Base-by-base conservation (phyloP, 2,888 invertebrate genomes). In the Coleophora flavipennella region DNA sequence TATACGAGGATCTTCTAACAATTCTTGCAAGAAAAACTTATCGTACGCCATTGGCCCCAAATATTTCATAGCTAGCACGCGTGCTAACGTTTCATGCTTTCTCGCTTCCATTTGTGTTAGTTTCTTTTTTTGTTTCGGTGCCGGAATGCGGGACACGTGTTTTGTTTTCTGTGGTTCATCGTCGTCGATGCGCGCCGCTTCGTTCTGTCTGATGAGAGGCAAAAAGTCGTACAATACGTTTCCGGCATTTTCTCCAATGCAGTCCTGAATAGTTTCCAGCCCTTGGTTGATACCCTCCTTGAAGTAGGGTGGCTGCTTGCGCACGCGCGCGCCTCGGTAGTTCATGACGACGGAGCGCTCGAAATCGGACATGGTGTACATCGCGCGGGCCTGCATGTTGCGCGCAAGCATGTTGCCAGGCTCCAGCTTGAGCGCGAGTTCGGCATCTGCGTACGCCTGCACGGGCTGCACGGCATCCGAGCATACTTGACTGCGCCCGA, bases 1-100 rank as follows among this genome's bases (percentile, higher is more conserved):
- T 11, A 83, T 48, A n/a, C 80, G 61, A 29, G 55, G 59, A 42
- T 83, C 80, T 25, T 71, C 61, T 11, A 52, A 57, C 1, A 83
- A 63, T 33, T 69, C 65, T 45, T 72, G 67, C 13, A 83, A 63
- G 49, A 81, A 83, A 55, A 83, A 83, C 45, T 83, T 84, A 48
- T 83, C 84, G 29, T 80, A 78, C 6, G 84, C 83, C 83, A 83
- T 83, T 1, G 80, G 80, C 1, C 81, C 84, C 7, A 83, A 59
- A 56, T 84, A 84, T 57, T 84, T 84, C 77, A 77, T 79, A 26
- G 84, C 81, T 26, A 84, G 66, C 11, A 84, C 83, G 25, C 81
- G 68, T 13, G 76, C 59, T 42, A 84, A 55, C 1, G 67, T 78
- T n/a, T 62, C 51, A 48, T 68, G 55, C 50, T 75, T 77, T 28